A percentile compares a stretch with the other conserved stretches of the same genome.
These are phyloP conservation scores for Neogobius melanostomus DNA, from an alignment of 2,113 vertebrate genomes.

Conservation along the genomic window DNA sequence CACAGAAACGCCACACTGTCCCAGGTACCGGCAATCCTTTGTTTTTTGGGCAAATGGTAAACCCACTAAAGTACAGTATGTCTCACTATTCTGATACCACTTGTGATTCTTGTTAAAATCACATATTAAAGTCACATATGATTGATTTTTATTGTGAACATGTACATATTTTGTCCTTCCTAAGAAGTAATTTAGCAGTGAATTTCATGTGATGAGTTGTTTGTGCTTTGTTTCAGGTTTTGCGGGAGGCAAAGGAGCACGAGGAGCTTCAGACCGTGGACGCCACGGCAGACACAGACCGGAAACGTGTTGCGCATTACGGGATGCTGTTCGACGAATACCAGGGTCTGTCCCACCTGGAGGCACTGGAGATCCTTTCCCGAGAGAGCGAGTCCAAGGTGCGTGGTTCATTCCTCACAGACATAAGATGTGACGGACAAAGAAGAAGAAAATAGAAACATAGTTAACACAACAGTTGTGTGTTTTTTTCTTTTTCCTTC, in stretches of 20 bases:
- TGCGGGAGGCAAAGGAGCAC: conserved; percentile 93
- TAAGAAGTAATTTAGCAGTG: background rate
- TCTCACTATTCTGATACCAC: too few species aligned
- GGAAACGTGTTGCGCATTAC: conserved; percentile 86
- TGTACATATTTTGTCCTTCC: background rate
- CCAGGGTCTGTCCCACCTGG: conserved; percentile 94
- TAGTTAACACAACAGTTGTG: too few species aligned
- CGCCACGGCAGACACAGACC: conserved; percentile 76
- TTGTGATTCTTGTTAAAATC: too few species aligned
- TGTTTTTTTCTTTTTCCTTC: too few species aligned
- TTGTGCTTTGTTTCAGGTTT: conserved; percentile 74
- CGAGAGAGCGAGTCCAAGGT: conserved; percentile 95
- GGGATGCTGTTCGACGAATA: conserved; percentile 96
- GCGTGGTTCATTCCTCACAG: conserved; percentile 3
- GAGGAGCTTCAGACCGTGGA: conserved; percentile 83
- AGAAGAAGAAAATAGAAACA: too few species aligned
- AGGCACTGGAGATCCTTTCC: conserved; percentile 96
- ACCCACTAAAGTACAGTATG: too few species aligned
- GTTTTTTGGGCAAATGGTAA: too few species aligned
- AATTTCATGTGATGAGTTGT: background rate
- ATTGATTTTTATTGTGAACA: background rate
- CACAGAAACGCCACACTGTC: conserved; percentile 86
- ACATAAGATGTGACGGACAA: too few species aligned
- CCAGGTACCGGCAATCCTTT: conserved; percentile 75
- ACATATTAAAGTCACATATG: too few species aligned